phyloP scores from a whole-genome alignment of 2,888 invertebrate species.

The Parnassius glacialis region DNA sequence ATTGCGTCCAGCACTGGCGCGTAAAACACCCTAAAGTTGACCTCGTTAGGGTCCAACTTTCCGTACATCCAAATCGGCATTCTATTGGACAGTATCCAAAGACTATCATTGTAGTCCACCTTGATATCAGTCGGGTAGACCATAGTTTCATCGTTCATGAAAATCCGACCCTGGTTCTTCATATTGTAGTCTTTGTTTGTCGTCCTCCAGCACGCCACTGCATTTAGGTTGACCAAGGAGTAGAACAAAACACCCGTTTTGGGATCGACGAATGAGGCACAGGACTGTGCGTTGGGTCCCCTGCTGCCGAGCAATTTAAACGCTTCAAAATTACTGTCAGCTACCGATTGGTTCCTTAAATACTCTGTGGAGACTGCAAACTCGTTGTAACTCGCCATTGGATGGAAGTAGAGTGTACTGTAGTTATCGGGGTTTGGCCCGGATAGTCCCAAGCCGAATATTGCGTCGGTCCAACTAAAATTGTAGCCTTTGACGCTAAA shows the following conservation, averaged over 20 bases:
- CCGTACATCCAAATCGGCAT: constrained; percentile 86
- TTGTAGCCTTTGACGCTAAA: constrained; percentile 85
- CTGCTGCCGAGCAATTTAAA: constrained; percentile 85
- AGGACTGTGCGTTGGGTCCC: constrained; percentile 87
- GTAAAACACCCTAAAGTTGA: constrained; percentile 87
- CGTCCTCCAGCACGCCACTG: constrained; percentile 89
- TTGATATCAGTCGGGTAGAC: constrained; percentile 90
- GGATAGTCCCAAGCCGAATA: constrained; percentile 87
- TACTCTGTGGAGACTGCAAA: constrained; percentile 87
- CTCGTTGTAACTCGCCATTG: constrained; percentile 88
- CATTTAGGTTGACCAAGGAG: constrained; percentile 86
- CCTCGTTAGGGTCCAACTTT: constrained; percentile 80
- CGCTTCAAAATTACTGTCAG: constrained; percentile 81
- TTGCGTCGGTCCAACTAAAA: constrained; percentile 89
- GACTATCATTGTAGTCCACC: constrained; percentile 84
- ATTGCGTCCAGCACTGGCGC: constrained; percentile 86
- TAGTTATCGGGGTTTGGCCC: constrained; percentile 83
- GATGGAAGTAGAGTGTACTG: constrained; percentile 89
- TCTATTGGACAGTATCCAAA: constrained; percentile 88
- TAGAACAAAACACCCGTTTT: constrained; percentile 88
- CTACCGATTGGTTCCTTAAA: constrained; percentile 81
- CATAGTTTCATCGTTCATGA: constrained; percentile 86
- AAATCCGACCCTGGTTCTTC: constrained; percentile 86
- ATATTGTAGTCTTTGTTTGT: constrained; percentile 84
- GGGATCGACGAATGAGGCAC: constrained; percentile 86